Evolutionary conservation across 2,888 invertebrate genomes (phyloP).

Genomic region (Hemistola chrysoprasaria): DNA sequence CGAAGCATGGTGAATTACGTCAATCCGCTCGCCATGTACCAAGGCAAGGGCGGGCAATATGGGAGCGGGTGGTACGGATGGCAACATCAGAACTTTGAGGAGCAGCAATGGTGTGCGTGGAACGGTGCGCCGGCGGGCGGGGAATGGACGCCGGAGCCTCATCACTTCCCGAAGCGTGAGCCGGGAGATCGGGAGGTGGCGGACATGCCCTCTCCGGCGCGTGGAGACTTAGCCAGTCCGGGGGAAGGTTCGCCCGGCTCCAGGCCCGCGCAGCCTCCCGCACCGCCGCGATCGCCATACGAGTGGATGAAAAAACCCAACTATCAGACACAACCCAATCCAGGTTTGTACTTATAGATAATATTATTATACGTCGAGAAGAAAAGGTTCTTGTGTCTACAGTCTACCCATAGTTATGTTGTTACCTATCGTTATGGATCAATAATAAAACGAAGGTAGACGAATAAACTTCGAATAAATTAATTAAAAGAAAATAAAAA

Average conservation of each 20-base stretch:
- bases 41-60: conserved; percentile 83
- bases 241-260: conserved; percentile 79
- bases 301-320: conserved; percentile 97
- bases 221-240: conserved; percentile 81
- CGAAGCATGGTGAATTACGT: conserved; percentile 89
- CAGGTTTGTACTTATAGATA: conserved; percentile 83
- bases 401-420: too few relatives aligned
- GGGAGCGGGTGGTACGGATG: conserved; percentile 77
- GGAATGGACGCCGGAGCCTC: conserved; percentile 75
- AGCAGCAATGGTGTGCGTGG: conserved; percentile 82
- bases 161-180: conserved; percentile 71
- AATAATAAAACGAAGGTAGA: too few relatives aligned
- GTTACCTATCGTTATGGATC: too few relatives aligned
- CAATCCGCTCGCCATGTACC: conserved; percentile 85
- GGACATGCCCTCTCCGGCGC: conserved; percentile 72
- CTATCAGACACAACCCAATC: conserved; percentile 92
- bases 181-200: conserved; percentile 68
- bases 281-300: conserved; percentile 90
- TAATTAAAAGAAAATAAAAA: too few relatives aligned
- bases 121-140: conserved; percentile 74
- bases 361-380: too few relatives aligned
- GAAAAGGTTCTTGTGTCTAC: too few relatives aligned
- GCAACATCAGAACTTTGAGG: conserved; percentile 79
- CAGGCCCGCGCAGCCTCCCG: conserved; percentile 81
- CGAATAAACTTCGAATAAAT: too few relatives aligned